These are phyloP conservation scores for Percopsis omiscomaycus DNA, from an alignment of 2,797 vertebrate genomes.

Conservation along the genomic window DNA sequence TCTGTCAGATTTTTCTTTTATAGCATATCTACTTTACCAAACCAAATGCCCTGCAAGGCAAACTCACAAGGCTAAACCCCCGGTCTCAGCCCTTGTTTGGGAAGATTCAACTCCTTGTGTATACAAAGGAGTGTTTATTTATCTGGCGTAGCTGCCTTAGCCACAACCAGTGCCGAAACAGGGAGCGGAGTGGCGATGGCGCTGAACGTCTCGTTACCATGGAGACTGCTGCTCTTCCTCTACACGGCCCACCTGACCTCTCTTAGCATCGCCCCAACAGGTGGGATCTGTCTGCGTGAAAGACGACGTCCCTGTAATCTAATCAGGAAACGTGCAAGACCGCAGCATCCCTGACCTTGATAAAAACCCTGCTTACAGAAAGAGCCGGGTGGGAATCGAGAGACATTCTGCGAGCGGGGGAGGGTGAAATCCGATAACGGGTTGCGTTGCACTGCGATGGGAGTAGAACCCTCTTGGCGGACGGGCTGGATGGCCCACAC, in stretches of 20 bases:
- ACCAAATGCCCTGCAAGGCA: no score
- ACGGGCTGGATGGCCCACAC: slow-evolving; percentile 54
- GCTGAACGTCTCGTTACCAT: slow-evolving; percentile 29
- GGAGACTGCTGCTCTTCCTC: slow-evolving; percentile 21
- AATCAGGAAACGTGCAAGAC: slow-evolving; percentile 30
- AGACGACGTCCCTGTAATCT: slow-evolving; percentile 42
- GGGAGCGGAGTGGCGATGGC: slow-evolving; percentile 31
- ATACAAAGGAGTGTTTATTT: slow-evolving; percentile 3
- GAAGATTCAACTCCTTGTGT: slow-evolving; percentile 26
- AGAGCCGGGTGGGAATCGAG: slow-evolving; percentile 19
- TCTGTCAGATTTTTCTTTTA: no score
- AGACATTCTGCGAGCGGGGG: no score
- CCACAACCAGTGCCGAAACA: slow-evolving; percentile 13
- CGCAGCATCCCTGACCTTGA: slow-evolving; percentile 16
- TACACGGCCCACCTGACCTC: slow-evolving; percentile 21
- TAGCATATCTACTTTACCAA: no score
- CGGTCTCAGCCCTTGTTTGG: slow-evolving; percentile 25
- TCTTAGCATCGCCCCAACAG: slow-evolving; percentile 38
- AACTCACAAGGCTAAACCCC: no score
- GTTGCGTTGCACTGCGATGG: slow-evolving; percentile 29
- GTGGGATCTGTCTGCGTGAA: slow-evolving; percentile 45
- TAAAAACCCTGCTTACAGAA: slow-evolving; percentile 31
- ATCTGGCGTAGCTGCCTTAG: slow-evolving; percentile 1
- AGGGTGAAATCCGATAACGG: slow-evolving; percentile 24
- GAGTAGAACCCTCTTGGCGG: slow-evolving; percentile 22